Conservation (phyloP, 2,888 invertebrate genomes). For the Eristalinus sepulchralis region DNA sequence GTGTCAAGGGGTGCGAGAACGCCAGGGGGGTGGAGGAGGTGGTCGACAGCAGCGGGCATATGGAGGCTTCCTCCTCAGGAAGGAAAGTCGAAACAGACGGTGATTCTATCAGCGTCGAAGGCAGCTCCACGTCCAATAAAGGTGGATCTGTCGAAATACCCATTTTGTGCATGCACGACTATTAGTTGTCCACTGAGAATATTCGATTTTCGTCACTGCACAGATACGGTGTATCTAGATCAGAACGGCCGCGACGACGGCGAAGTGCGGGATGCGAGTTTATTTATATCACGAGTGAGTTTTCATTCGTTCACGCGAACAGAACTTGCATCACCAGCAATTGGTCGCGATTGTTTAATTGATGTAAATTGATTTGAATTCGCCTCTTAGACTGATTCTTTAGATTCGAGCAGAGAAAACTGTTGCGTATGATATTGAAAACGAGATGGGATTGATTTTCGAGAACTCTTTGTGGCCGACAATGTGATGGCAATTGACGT, state of each 20-base stretch:
- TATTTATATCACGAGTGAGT: neutral
- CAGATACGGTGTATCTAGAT: neutral
- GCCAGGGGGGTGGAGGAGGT: constrained; percentile 84
- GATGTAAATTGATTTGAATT: constrained; percentile 15
- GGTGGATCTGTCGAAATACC: constrained; percentile 79
- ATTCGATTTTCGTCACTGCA: neutral
- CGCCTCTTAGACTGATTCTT: neutral
- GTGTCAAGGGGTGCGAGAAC: constrained; percentile 84
- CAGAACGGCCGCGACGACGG: neutral
- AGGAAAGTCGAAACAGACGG: constrained; percentile 79
- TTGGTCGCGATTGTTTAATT: constrained; percentile 22
- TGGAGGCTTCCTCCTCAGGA: constrained; percentile 85
- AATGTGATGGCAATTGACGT: constrained; percentile 14
- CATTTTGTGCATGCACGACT: constrained; percentile 74
- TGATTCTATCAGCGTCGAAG: constrained; percentile 77
- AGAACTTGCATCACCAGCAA: constrained; percentile 29
- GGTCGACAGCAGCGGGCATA: constrained; percentile 85
- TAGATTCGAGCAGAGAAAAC: neutral
- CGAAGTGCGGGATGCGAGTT: neutral
- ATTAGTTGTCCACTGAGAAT: neutral
- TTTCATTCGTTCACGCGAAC: constrained; percentile 14
- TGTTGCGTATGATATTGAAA: constrained; percentile 34
- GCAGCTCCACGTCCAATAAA: constrained; percentile 78
- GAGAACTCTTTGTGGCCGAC: neutral
- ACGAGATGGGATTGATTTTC: neutral